Evolutionary conservation across 2,888 invertebrate genomes (phyloP), one percentile per base, ranked within the genome.

Genomic region (Morinoia aosen): DNA sequence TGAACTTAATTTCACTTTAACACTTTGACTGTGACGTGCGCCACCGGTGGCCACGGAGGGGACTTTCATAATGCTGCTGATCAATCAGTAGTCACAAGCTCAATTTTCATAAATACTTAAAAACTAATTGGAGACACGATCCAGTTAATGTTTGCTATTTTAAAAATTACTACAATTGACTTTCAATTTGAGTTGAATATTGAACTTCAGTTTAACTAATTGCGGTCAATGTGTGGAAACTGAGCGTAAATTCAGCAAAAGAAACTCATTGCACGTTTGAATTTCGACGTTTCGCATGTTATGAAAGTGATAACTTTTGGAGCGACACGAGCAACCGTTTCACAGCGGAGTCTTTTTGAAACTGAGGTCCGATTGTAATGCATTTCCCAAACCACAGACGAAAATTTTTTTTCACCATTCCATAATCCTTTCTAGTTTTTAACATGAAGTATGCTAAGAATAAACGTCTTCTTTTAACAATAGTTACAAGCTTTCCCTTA

Each of bases 391-490:
- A 33, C 76, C 76, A 19, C 76, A 76, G 25, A 12, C 25, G 8
- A 3, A 25, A 33, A 76, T 33, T 76, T 76, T 76, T 76, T 76
- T 33, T 10, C 25, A 33, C 76, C 25, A 76, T 90, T 48, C 11
- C 12, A 48, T 40, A 90, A 90, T 90, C 90, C 90, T 90, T 90
- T 90, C 90, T 0, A 90, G 90, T 90, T 90, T 90, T 90, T 90
- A 48, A 14, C 90, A 39, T 39, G 90, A 40, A 40, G 19, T 90
- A 48, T 40, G 40, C 48, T 11, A 48, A 40, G 90, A 90, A 90
- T 39, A 19, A 39, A 90, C 40, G 39, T 90, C 48, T 90, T 90
- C 90, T 48, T 90, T 40, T 16, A 4, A 40, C 90, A 90, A 90
- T 90, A 8, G 19, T 39, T 48, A 40, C 39, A 40, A 48, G 33